Evolutionary conservation across 2,888 invertebrate genomes (phyloP).

Genomic region (Tipula confusa): DNA sequence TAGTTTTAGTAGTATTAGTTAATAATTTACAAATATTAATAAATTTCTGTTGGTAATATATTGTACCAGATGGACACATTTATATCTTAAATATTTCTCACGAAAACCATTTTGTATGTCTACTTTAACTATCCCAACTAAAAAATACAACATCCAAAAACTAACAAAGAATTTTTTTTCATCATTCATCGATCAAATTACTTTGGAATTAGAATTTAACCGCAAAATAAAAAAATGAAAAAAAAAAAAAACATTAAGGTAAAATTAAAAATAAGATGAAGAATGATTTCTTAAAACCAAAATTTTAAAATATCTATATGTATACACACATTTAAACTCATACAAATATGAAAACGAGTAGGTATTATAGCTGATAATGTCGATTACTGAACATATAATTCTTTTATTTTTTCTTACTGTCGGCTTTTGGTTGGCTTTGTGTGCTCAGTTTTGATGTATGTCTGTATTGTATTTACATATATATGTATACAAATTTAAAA

Average conservation of each 20-base stretch:
- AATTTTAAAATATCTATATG: neutral
- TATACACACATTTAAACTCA: neutral
- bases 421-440: neutral
- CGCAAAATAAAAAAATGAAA: neutral
- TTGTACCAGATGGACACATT: neutral
- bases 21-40: neutral
- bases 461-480: neutral
- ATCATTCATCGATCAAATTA: conserved; percentile 20
- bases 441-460: neutral
- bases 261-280: neutral
- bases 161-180: conserved; percentile 14
- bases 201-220: conserved; percentile 25
- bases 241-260: conserved; percentile 9
- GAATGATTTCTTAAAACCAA: conserved; percentile 12
- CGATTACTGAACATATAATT: neutral
- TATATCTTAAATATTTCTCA: conserved; percentile 6
- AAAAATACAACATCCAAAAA: neutral
- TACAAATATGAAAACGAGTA: neutral
- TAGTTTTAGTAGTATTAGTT: too few species aligned
- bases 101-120: neutral
- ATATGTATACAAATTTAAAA: neutral
- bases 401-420: neutral
- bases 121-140: neutral
- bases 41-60: neutral
- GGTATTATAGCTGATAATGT: conserved; percentile 16